Percentiles rank a stretch among this genome's conserved stretches.
Evolutionary conservation across 2,113 vertebrate species (phyloP).

Genomic region (Scomber scombrus): DNA sequence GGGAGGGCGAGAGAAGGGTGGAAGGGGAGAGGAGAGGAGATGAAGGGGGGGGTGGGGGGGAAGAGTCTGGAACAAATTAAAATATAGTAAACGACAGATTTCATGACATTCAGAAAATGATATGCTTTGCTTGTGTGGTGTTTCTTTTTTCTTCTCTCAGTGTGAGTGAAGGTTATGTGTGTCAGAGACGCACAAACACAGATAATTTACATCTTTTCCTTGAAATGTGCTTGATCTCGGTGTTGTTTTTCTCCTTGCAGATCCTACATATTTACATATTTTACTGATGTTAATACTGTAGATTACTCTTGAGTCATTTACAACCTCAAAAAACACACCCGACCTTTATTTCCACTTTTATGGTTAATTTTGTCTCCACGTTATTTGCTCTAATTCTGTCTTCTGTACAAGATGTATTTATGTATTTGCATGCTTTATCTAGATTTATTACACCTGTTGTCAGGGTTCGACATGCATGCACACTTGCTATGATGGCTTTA

Average conservation of each 20-base stretch:
- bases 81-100: conserved; percentile 60
- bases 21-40: background rate
- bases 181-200: background rate
- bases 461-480: too few relatives aligned
- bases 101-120: conserved; percentile 43
- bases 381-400: too few relatives aligned
- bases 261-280: too few relatives aligned
- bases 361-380: background rate
- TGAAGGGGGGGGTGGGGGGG: background rate
- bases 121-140: background rate
- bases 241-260: too few relatives aligned
- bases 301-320: too few relatives aligned
- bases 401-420: background rate
- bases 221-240: background rate
- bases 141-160: background rate
- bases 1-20: conserved; percentile 21
- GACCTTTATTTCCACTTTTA: too few relatives aligned
- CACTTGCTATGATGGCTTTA: too few relatives aligned
- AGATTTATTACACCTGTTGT: too few relatives aligned
- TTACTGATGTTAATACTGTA: too few relatives aligned
- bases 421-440: background rate
- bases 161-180: background rate
- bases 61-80: conserved; percentile 56
- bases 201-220: conserved; percentile 3
- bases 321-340: too few relatives aligned